Base-by-base conservation (phyloP, 2,888 invertebrate genomes). In the Meganola albula region DNA sequence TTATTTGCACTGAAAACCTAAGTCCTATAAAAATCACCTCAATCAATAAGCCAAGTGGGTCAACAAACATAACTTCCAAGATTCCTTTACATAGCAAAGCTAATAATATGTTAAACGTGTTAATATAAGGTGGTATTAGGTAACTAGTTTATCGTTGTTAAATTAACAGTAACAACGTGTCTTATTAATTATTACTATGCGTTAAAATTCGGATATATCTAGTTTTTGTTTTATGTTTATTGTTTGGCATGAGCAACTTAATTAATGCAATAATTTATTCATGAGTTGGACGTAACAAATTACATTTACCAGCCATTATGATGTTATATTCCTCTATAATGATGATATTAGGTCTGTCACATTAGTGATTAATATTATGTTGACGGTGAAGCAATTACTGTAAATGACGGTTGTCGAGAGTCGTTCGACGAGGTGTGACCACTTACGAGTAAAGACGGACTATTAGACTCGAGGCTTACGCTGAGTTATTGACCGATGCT, bases 341-440 rank as follows among this genome's bases (percentile, higher is more conserved):
- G 55, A 48, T 56, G 52, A 58, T 72, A 74, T 73, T 66, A 57
- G 48, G 58, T 61, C 69, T 74, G 78, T 76, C 79, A 69, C 65
- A 71, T 74, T 71, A 68, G 69, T 79, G 73, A 80, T 80, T 79
- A 77, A 79, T 79, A n/a, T n/a, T n/a, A 69, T 55, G 73, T 73
- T 70, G 72, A 66, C 64, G 58, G 66, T 64, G 47, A 53, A 63
- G 72, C 71, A 76, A 80, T 82, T 80, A 80, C 58, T 55, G 60
- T 49, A 72, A 76, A 75, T 71, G 65, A 66, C 60, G 57, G 72
- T 57, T 65, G 67, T 67, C 55, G 47, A 50, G 47, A 35, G 44
- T 45, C 39, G 41, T 10, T 44, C 54, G 57, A 43, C 58, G 70
- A 65, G 64, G 68, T 73, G 73, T 68, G 70, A 71, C 72, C 59